Evolutionary conservation across 1,140 invertebrate genomes (phyloP).

Genomic region (Drosophila pandora): DNA sequence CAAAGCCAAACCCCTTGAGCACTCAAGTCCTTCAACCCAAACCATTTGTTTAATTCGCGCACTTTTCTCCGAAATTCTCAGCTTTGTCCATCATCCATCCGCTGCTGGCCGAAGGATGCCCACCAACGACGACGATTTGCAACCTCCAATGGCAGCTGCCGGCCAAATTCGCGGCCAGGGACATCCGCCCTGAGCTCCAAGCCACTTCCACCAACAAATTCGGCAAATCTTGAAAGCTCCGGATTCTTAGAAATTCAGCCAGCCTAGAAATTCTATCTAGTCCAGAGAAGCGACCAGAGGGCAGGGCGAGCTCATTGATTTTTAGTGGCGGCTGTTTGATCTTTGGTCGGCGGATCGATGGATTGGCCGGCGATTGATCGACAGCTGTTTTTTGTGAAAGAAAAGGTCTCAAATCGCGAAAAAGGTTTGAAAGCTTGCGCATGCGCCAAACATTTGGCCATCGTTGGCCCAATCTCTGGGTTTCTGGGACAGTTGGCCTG

Average conservation of each 20-base stretch:
- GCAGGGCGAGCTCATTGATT: conserved; percentile 67
- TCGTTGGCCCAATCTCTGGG: conserved; percentile 18
- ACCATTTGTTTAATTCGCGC: conserved; percentile 37
- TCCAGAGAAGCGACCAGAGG: conserved; percentile 43
- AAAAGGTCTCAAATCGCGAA: conserved; percentile 75
- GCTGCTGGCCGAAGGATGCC: conserved; percentile 24
- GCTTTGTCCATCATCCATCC: conserved; percentile 40
- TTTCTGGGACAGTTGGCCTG: conserved; percentile 50
- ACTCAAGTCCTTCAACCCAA: conserved; percentile 21
- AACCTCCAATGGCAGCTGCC: conserved; percentile 59
- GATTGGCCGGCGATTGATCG: conserved; percentile 45
- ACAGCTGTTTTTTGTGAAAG: conserved; percentile 58
- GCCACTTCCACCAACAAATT: conserved; percentile 56
- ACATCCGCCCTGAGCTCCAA: conserved; percentile 57
- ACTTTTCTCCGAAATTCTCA: conserved; percentile 50
- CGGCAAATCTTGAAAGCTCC: conserved; percentile 76
- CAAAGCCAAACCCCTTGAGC: conserved; percentile 31
- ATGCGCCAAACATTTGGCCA: conserved; percentile 72
- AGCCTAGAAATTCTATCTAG: conserved; percentile 81
- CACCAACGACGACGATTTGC: conserved; percentile 59
- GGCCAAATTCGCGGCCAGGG: conserved; percentile 16
- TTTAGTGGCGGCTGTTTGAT: conserved; percentile 71
- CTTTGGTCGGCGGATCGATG: conserved; percentile 64
- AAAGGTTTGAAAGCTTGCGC: conserved; percentile 76
- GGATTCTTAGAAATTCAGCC: conserved; percentile 69